A percentile compares a stretch with the other conserved stretches of the same genome.
Evolutionary conservation across 1,140 invertebrate genomes (phyloP).

Genomic region (Zaprionus kolodkinae): DNA sequence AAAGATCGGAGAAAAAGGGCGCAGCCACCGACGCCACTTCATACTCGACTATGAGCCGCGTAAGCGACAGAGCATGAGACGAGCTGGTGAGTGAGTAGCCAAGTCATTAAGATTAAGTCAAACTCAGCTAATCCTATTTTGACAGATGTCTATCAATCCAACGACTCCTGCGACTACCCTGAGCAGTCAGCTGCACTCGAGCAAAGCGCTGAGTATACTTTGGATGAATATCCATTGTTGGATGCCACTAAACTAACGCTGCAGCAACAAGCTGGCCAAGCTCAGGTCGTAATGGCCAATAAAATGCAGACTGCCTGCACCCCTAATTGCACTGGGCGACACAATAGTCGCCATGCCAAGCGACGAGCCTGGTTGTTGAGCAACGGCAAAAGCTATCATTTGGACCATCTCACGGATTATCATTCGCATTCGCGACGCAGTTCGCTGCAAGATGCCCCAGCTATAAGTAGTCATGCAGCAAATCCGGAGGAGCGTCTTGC

Average conservation of each 20-base stretch:
- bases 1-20: constrained; percentile 49
- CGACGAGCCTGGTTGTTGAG: constrained; percentile 63
- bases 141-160: constrained; percentile 26
- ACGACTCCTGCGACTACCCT: constrained; percentile 45
- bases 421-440: constrained; percentile 61
- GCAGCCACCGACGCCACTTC: constrained; percentile 69
- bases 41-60: constrained; percentile 81
- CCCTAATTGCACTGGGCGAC: constrained; percentile 23
- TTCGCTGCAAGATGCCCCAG: constrained; percentile 65
- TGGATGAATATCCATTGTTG: constrained; percentile 61
- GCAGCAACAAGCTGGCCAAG: constrained; percentile 55
- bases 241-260: constrained; percentile 68
- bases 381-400: constrained; percentile 57
- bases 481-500: constrained; percentile 79
- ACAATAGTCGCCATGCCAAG: constrained; percentile 52
- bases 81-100: constrained; percentile 38
- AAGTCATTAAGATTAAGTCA: neutral
- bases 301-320: constrained; percentile 21
- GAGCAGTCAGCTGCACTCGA: constrained; percentile 35
- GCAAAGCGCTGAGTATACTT: constrained; percentile 47
- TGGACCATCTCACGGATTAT: constrained; percentile 51
- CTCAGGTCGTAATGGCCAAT: constrained; percentile 29
- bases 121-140: neutral
- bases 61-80: constrained; percentile 53
- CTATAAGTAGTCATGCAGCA: constrained; percentile 5